phyloP scores from a whole-genome alignment of 2,113 vertebrate species.

The Prunella himalayana region DNA sequence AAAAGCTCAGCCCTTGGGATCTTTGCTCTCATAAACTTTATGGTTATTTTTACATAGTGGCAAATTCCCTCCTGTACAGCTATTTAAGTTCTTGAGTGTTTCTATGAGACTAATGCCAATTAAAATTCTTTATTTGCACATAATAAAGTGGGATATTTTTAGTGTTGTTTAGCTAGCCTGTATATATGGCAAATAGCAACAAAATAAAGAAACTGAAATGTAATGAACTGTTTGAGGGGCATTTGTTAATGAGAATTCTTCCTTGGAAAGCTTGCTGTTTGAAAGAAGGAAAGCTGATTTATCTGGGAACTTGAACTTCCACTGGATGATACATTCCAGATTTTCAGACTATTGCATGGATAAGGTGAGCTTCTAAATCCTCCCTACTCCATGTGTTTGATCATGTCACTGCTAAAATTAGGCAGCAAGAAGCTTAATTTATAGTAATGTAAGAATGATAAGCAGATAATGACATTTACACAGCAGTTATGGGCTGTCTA shows the following conservation, averaged over 20 bases:
- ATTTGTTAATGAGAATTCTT: background rate
- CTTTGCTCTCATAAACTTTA: background rate
- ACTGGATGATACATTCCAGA: background rate
- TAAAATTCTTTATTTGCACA: background rate
- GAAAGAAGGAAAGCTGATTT: background rate
- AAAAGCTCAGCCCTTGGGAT: background rate
- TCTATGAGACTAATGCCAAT: background rate
- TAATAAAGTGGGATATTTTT: background rate
- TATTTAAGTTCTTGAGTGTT: background rate
- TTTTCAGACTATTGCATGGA: background rate
- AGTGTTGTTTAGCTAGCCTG: background rate
- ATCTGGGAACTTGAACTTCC: background rate
- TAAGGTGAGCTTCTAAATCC: background rate
- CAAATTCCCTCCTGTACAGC: background rate
- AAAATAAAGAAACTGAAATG: background rate
- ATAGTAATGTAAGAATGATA: background rate
- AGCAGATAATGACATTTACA: background rate
- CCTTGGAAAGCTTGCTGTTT: background rate
- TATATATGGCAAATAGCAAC: background rate
- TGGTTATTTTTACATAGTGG: background rate
- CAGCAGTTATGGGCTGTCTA: background rate
- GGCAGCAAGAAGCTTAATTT: background rate
- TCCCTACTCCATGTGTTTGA: background rate
- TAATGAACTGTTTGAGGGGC: background rate
- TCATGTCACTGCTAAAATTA: background rate